phyloP scores from a whole-genome alignment of 2,888 invertebrate genomes.

The Notodonta dromedarius region DNA sequence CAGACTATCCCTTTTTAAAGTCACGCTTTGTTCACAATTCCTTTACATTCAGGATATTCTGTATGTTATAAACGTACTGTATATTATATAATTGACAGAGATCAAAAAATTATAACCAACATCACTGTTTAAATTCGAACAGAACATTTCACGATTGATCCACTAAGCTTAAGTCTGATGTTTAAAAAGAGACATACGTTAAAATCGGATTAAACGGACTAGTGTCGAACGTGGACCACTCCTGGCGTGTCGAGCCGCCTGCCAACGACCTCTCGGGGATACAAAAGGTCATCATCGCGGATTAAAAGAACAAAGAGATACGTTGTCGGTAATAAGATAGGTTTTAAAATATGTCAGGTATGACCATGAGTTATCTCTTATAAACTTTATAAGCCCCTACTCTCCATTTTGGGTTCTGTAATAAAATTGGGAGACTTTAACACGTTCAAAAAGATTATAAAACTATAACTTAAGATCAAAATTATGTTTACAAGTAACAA shows the following conservation, averaged over 20 bases:
- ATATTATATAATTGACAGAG: no score
- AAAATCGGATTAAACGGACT: constrained; percentile 20
- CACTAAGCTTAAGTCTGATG: no score
- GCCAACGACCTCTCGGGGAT: constrained; percentile 40
- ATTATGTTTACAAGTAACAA: no score
- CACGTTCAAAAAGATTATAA: constrained; percentile 12
- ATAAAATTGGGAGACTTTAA: neutral
- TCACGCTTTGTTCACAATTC: constrained; percentile 8
- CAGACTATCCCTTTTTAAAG: constrained; percentile 14
- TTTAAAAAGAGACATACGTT: neutral
- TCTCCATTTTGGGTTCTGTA: constrained; percentile 2
- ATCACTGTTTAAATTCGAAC: no score
- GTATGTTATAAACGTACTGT: no score
- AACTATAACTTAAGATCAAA: constrained; percentile 4
- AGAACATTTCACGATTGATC: no score
- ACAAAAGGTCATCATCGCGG: constrained; percentile 45
- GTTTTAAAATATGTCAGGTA: constrained; percentile 9
- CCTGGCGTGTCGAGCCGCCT: constrained; percentile 43
- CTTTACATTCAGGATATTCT: neutral
- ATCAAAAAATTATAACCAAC: no score
- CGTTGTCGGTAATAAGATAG: constrained; percentile 26
- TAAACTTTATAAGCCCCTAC: constrained; percentile 7
- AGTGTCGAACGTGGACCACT: constrained; percentile 22
- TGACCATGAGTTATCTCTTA: neutral
- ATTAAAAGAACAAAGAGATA: constrained; percentile 41